A percentile compares a stretch with the other conserved stretches of the same genome.
phyloP scores from a whole-genome alignment of 2,888 invertebrate species.

The Trichacis sp. region DNA sequence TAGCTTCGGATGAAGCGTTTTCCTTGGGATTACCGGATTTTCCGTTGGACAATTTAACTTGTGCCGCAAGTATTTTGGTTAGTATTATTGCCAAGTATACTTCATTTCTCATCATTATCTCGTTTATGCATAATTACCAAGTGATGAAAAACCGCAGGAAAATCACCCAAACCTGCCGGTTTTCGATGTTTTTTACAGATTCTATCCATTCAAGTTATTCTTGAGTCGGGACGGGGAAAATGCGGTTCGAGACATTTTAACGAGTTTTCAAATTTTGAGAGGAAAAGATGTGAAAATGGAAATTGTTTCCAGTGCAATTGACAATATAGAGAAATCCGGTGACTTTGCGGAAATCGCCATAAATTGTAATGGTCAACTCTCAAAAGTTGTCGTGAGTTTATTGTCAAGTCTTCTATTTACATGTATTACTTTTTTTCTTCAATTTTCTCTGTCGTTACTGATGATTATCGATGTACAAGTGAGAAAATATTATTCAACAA shows the following conservation, averaged over 20 bases:
- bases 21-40: slow-evolving; percentile 87
- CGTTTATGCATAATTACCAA: slow-evolving; percentile 23
- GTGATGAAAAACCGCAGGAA: slow-evolving; percentile 72
- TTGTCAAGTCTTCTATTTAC: too few species aligned
- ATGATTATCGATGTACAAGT: too few species aligned
- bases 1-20: slow-evolving; percentile 81
- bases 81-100: too few species aligned
- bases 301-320: slow-evolving; percentile 26
- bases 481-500: too few species aligned
- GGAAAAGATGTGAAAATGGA: slow-evolving; percentile 20
- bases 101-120: too few species aligned
- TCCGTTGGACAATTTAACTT: slow-evolving; percentile 83
- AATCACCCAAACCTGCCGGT: slow-evolving; percentile 76
- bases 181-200: slow-evolving; percentile 78
- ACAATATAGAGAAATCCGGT: slow-evolving; percentile 56
- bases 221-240: slow-evolving; percentile 81
- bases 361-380: slow-evolving; percentile 65
- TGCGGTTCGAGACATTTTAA: slow-evolving; percentile 79
- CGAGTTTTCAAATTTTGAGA: slow-evolving; percentile 72
- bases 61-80: slow-evolving; percentile 79
- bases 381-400: slow-evolving; percentile 21
- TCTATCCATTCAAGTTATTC: slow-evolving; percentile 88
- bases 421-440: too few species aligned
- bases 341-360: slow-evolving; percentile 69
- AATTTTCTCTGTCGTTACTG: too few species aligned